Evolutionary conservation across 2,888 invertebrate species (phyloP), one percentile per base, ranked within the genome.

Genomic region (Pseudococcus longispinus): DNA sequence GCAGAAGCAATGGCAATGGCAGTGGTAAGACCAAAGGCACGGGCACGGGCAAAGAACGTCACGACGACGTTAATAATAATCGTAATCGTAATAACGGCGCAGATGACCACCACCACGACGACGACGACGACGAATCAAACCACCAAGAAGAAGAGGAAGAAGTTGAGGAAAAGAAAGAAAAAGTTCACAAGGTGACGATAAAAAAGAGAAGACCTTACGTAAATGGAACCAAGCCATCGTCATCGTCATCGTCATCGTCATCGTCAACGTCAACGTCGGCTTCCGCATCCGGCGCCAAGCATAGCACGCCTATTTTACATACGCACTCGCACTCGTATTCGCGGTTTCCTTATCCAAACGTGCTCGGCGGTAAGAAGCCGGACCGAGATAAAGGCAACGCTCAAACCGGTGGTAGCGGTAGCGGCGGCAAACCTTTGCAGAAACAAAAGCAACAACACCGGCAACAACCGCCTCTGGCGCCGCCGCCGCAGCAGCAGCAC

Each of bases 61-160:
- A 42, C 37, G 32, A 42, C 37, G 80, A 23, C n/a, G 11, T n/a
- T 4, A n/a, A 80, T 3, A 42, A 44, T 0, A 1, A 32, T 23
- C 9, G 32, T 18, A 32, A 77, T 6, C 18, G 32, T 6, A 32
- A 32, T 8, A 29, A 77, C n/a, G 20, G n/a, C 32, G 32, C 5
- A 9, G 20, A n/a, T n/a, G 6, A n/a, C 2, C 3, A n/a, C 4
- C 32, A 32, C 42, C 13, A 44, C 5, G 26, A 8, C 32, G 85
- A 85, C 9, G 70, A 85, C 18, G 74, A 46, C 5, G 85, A 74
- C 13, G 46, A 74, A 4, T 29, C 46, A 6, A n/a, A 70, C 13
- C 44, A 29, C 32, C 74, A 77, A 26, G 85, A 77, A n/a, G 85
- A 85, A n/a, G 85, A 85, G 42, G 85, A 85, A 51, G 85, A 85